Base-by-base conservation (phyloP, 2,797 vertebrate genomes). In the Todus mexicanus region DNA sequence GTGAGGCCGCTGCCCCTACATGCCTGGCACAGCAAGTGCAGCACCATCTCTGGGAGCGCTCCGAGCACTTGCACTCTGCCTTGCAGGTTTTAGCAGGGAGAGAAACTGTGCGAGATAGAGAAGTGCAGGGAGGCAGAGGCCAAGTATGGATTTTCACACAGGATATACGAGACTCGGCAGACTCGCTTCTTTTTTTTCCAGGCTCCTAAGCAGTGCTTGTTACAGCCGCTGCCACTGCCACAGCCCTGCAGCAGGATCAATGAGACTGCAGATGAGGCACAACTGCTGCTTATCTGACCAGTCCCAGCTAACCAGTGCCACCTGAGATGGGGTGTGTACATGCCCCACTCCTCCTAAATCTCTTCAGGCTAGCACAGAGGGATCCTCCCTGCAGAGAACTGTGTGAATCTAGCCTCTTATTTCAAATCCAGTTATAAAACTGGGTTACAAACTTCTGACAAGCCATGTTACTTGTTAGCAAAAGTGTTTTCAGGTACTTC, bases 151-250 rank as follows among this genome's bases (percentile, higher is more conserved):
- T 69, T 93, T 92, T 75, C 29, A 66, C 16, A 33, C 0, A 3
- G 57, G 18, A 29, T 42, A 21, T 22, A 20, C 1, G 6, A 84
- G 54, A 45, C 11, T 61, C 2, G 3, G 25, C 31, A n/a, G 27
- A 12, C 25, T 65, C 0, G 0, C 17, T 70, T 31, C 84, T 64
- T 43, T 31, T 87, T 64, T 43, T 50, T 65, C 78, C 4, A 3
- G 42, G 21, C 43, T 6, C 33, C 33, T 27, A 65, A 73, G 60
- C 31, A 16, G 23, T 8, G n/a, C 43, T 65, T 3, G 3, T 47
- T 47, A 51, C 59, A 45, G 57, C 26, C 4, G 2, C 23, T 0
- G 0, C 45, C 21, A 11, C 23, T 0, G 0, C 45, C 21, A 11
- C 29, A 60, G 76, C 37, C 13, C 15, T 61, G 80, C 5, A 11